Conservation (phyloP, 1,140 invertebrate species). For the Antheraea mylitta region DNA sequence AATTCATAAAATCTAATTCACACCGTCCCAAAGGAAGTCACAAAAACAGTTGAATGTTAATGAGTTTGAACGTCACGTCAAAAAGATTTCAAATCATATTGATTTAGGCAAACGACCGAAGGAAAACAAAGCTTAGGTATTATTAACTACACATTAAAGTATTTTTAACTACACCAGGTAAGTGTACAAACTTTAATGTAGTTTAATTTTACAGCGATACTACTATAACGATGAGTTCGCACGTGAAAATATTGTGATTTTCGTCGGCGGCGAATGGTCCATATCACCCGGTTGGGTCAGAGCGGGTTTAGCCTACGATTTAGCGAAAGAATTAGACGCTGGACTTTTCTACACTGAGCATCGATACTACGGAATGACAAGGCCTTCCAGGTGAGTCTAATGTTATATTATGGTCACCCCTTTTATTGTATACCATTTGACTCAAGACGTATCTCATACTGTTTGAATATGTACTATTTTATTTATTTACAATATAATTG, state of each 20-base stretch:
- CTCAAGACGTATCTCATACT: not conserved
- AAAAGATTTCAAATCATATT: no score
- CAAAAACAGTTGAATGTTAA: no score
- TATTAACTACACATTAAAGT: no score
- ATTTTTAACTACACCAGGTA: no score
- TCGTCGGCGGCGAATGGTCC: conserved; percentile 84
- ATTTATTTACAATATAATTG: no score
- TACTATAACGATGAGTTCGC: conserved; percentile 48
- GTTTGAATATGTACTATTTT: no score
- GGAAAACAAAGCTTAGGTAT: no score
- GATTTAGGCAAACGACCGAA: no score
- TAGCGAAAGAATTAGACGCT: conserved; percentile 81
- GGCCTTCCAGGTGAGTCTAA: conserved; percentile 81
- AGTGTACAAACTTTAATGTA: no score
- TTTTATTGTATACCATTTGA: not conserved
- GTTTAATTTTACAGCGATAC: conserved; percentile 42
- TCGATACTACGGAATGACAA: conserved; percentile 90
- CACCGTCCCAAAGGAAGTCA: no score
- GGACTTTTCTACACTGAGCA: conserved; percentile 87
- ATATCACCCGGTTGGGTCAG: conserved; percentile 71
- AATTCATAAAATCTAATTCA: no score
- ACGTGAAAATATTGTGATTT: conserved; percentile 83
- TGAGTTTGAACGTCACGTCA: no score
- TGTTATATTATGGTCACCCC: not conserved
- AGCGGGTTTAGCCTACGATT: conserved; percentile 78